Conservation (phyloP, 2,888 invertebrate species). For the Platerodrilus igneus region DNA sequence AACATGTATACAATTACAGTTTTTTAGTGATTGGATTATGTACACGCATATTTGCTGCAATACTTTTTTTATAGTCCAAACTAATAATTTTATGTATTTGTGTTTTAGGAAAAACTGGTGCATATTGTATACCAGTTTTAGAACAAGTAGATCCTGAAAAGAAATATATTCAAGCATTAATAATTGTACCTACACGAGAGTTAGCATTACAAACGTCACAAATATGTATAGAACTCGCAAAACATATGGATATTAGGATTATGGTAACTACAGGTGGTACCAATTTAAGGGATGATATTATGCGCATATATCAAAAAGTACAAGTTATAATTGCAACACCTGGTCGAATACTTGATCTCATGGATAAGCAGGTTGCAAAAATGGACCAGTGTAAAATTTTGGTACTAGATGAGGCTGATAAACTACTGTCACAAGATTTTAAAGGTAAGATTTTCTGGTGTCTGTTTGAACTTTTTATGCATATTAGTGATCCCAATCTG, state of each 20-base stretch:
- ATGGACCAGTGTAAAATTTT: constrained; percentile 95
- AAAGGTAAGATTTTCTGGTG: too few relatives aligned
- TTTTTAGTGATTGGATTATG: too few relatives aligned
- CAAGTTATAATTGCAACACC: constrained; percentile 99
- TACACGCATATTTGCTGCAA: too few relatives aligned
- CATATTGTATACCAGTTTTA: constrained; percentile 97
- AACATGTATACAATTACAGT: too few relatives aligned
- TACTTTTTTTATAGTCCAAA: too few relatives aligned
- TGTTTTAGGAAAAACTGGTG: constrained; percentile 80
- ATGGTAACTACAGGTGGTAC: constrained; percentile 99
- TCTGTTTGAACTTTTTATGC: too few relatives aligned
- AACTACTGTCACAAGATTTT: constrained; percentile 97
- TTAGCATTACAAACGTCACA: constrained; percentile 98
- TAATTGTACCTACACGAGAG: constrained; percentile 98
- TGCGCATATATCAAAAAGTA: constrained; percentile 98
- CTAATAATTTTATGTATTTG: constrained; percentile 8
- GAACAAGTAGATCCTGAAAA: constrained; percentile 88
- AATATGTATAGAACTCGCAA: constrained; percentile 97
- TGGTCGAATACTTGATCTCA: constrained; percentile 97
- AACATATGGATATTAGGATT: constrained; percentile 94
- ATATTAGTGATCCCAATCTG: too few relatives aligned
- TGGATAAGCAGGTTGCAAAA: constrained; percentile 88
- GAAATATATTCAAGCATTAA: constrained; percentile 94
- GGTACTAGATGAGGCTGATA: constrained; percentile 98
- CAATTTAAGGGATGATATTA: constrained; percentile 95